Evolutionary conservation across 2,113 vertebrate genomes (phyloP), one percentile per base, ranked within the genome.

Genomic region (Piaya cayana): DNA sequence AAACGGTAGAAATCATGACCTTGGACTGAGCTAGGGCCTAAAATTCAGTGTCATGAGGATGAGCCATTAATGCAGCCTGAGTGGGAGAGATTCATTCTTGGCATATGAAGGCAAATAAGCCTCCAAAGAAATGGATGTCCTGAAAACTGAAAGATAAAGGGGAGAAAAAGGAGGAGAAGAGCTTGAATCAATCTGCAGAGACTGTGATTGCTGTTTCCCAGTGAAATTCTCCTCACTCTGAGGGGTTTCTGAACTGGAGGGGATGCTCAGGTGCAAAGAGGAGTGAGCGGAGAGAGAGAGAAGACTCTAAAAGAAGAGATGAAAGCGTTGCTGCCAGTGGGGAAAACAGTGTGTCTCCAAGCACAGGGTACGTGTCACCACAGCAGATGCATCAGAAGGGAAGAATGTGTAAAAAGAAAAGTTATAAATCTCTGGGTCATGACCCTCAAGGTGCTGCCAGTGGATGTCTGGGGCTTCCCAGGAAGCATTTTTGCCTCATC

Each of bases 181-280:
- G 19, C 32, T 71, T 27, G 43, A 67, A 49, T 69, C 70, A 63
- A 1, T 4, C 45, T 36, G 42, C 36, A 72, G 26, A 70, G 29
- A 20, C 11, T 55, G 25, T 63, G 67, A 22, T 5, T 69, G 18
- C 26, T 64, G 16, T 20, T 84, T 84, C 86, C 53, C 34, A 9
- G 11, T 2, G 20, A 3, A 15, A 3, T 1, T 74, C 15, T 80
- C 37, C 3, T 9, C 5, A 2, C 43, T 63, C 22, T 16, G 36
- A 65, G 50, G 19, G 16, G 6, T 4, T 34, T 47, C 23, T 1
- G 21, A 19, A 56, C 42, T 71, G 47, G 52, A 55, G 32, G 53
- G n/a, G 34, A 36, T 74, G 55, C 77, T 93, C 32, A 59, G 29
- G 27, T 17, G 19, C 26, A 36, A 55, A 67, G 19, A 26, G 26